Evolutionary conservation across 2,113 vertebrate genomes (phyloP).

Genomic region (Myrmophylax atrothorax): DNA sequence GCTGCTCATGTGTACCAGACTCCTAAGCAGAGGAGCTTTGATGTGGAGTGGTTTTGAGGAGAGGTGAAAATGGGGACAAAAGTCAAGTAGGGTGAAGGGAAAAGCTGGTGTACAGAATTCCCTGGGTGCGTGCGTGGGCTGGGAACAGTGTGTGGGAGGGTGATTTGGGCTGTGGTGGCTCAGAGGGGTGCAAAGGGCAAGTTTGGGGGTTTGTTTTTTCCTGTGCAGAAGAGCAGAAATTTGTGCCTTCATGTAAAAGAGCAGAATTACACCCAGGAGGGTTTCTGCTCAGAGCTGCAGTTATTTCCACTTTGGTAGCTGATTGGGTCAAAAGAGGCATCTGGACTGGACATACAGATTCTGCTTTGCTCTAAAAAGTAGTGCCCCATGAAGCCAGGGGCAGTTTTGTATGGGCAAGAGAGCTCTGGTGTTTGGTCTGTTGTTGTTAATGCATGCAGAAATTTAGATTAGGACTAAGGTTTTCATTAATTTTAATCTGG

Average conservation of each 20-base stretch:
- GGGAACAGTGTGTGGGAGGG: background rate
- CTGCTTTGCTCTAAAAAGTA: background rate
- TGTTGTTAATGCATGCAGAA: background rate
- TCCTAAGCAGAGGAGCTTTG: background rate
- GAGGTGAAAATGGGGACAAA: background rate
- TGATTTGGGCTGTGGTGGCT: background rate
- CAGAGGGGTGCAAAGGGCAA: background rate
- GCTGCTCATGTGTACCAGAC: background rate
- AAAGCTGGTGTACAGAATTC: background rate
- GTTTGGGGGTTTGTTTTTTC: background rate
- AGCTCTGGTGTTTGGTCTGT: background rate
- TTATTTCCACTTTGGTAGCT: background rate
- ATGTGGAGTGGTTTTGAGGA: background rate
- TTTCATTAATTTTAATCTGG: background rate
- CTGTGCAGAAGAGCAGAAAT: background rate
- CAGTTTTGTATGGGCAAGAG: background rate
- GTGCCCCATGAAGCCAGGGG: accelerated
- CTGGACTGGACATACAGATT: background rate
- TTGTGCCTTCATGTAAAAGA: background rate
- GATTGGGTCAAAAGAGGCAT: background rate
- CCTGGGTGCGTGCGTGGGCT: accelerated
- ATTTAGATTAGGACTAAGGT: background rate
- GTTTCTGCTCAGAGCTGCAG: background rate
- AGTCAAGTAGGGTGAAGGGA: background rate
- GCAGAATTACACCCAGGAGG: background rate